These are phyloP conservation scores for rabbit (Oryctolagus cuniculus) DNA, from an alignment of 2,113 vertebrate species.

Conservation along the genomic window mOryCun1.1 NC_091432.1:38858001-38858500, in stretches of 20 bases:
- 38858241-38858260: neutral
- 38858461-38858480: too few species aligned
- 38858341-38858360: too few species aligned
- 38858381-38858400: too few species aligned
- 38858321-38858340: too few species aligned
- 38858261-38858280: neutral
- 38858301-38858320: too few species aligned
- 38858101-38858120: neutral
- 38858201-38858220: neutral
- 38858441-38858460: too few species aligned
- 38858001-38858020: neutral
- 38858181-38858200: conserved; percentile 25
- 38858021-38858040: neutral
- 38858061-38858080: neutral
- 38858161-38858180: conserved; percentile 19
- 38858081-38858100: neutral
- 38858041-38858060: neutral
- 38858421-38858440: too few species aligned
- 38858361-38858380: too few species aligned
- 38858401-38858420: too few species aligned
- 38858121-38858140: conserved; percentile 19
- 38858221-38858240: conserved; percentile 41
- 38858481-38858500: too few species aligned
- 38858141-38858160: neutral
- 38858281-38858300: neutral